Conservation (phyloP, 2,888 invertebrate species). For the Cephus runcator region DNA sequence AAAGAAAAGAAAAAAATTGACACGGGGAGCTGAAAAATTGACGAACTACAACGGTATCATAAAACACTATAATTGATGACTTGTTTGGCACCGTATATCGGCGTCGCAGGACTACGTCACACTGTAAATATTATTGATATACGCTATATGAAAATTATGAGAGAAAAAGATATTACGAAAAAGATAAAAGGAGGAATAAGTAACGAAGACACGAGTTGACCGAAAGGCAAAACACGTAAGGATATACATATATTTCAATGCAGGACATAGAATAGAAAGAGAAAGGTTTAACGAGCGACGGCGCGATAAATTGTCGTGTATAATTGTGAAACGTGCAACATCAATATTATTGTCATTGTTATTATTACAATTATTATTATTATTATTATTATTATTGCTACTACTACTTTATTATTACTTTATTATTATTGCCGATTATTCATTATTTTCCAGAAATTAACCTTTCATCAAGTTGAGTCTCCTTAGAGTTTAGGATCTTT, state of each 20-base stretch:
- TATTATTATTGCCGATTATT: neutral
- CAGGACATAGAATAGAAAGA: conserved; percentile 31
- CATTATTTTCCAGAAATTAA: neutral
- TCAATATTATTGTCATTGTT: conserved; percentile 12
- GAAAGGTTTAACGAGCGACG: neutral
- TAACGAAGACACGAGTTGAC: neutral
- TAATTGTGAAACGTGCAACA: conserved; percentile 1
- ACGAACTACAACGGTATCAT: neutral
- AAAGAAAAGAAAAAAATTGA: neutral
- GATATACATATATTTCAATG: conserved; percentile 24
- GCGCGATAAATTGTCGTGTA: conserved; percentile 15
- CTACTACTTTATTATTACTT: neutral
- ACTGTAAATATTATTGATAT: conserved; percentile 52
- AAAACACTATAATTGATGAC: neutral
- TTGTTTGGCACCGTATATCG: neutral
- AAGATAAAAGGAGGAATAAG: neutral
- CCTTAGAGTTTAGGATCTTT: neutral
- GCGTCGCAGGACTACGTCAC: neutral
- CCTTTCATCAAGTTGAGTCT: neutral
- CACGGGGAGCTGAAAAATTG: neutral
- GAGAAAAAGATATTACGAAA: conserved; percentile 24
- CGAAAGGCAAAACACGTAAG: conserved; percentile 11
- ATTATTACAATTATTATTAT: conserved; percentile 8
- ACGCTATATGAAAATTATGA: conserved; percentile 27
- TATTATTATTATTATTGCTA: neutral